phyloP scores from a whole-genome alignment of 2,113 vertebrate species.

The Ptilonorhynchus violaceus region DNA sequence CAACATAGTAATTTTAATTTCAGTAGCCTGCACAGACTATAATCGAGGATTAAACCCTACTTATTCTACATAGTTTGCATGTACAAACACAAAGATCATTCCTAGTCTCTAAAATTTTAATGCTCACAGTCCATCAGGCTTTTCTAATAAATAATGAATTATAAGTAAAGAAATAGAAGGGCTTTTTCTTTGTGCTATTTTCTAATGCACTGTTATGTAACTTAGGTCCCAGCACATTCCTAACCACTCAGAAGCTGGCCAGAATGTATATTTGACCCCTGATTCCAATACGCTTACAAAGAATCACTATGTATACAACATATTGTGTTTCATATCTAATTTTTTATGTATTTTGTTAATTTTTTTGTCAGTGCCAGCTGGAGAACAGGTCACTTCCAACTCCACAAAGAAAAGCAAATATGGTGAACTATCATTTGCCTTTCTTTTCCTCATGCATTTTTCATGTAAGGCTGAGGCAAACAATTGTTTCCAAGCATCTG shows the following conservation, averaged over 20 bases:
- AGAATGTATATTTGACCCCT: neutral
- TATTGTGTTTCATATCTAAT: neutral
- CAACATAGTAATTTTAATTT: neutral
- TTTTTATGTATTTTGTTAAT: neutral
- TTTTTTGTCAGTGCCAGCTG: neutral
- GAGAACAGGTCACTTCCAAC: neutral
- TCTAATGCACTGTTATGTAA: neutral
- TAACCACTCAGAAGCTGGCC: neutral
- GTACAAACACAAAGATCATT: neutral
- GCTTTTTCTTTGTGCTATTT: neutral
- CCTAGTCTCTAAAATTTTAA: neutral
- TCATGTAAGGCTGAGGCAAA: neutral
- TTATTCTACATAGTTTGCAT: neutral
- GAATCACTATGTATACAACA: neutral
- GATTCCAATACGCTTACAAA: neutral
- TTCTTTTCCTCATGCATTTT: neutral
- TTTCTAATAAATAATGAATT: neutral
- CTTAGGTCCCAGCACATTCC: neutral
- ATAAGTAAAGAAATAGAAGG: neutral
- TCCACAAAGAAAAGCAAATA: neutral
- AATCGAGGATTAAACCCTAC: neutral
- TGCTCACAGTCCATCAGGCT: neutral
- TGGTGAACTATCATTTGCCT: neutral
- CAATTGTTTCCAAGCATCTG: neutral
- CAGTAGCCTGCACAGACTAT: neutral